These are phyloP conservation scores for Tetranychus urticae DNA, from an alignment of 1,140 invertebrate genomes.

Conservation along the genomic window DNA sequence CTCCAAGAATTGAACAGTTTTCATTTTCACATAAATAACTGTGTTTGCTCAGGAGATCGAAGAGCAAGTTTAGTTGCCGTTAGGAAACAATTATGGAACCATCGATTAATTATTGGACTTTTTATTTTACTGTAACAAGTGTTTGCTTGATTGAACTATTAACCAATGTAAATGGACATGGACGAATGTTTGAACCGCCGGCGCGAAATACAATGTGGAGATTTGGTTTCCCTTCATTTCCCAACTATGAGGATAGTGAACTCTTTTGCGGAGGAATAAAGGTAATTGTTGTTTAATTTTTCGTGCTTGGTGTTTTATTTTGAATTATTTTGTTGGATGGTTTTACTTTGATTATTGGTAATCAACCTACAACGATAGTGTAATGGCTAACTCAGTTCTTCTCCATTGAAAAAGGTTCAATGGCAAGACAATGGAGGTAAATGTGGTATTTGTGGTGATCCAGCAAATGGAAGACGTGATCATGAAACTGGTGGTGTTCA, in stretches of 20 bases:
- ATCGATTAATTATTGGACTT: background rate
- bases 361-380: background rate
- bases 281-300: slow-evolving; percentile 26
- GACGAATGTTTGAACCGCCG: slow-evolving; percentile 63
- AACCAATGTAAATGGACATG: slow-evolving; percentile 32
- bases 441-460: slow-evolving; percentile 71
- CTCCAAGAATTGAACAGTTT: too few species aligned
- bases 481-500: slow-evolving; percentile 65
- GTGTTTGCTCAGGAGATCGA: too few species aligned
- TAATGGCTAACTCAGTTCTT: background rate
- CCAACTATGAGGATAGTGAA: slow-evolving; percentile 82
- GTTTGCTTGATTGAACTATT: background rate
- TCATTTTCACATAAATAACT: too few species aligned
- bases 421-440: slow-evolving; percentile 58
- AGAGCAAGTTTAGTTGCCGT: too few species aligned
- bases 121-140: background rate
- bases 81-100: too few species aligned
- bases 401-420: slow-evolving; percentile 28
- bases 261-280: slow-evolving; percentile 55
- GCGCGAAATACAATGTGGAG: slow-evolving; percentile 77
- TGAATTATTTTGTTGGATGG: background rate
- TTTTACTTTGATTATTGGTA: too few species aligned
- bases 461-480: slow-evolving; percentile 41
- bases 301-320: background rate
- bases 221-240: slow-evolving; percentile 68